Conservation (phyloP, 2,888 invertebrate species). For the Dicyrtomina minuta region DNA sequence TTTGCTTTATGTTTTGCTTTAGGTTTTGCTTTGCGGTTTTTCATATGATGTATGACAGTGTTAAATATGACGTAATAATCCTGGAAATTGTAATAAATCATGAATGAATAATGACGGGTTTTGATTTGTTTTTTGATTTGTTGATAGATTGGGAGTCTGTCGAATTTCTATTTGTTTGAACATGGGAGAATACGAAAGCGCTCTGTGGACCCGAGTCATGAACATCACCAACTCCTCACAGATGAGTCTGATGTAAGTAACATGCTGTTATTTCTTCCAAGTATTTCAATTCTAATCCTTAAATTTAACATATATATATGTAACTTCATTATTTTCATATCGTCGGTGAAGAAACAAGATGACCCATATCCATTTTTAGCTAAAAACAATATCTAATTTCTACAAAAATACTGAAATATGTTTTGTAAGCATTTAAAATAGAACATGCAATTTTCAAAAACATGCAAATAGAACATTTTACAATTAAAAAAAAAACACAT, state of each 20-base stretch:
- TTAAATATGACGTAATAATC: not conserved
- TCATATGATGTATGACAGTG: not conserved
- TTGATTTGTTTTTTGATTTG: slow-evolving; percentile 46
- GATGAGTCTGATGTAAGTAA: slow-evolving; percentile 73
- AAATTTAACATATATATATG: slow-evolving; percentile 4
- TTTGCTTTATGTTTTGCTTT: no score
- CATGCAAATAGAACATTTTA: no score
- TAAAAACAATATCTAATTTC: no score
- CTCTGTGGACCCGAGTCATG: slow-evolving; percentile 73
- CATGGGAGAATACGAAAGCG: slow-evolving; percentile 83
- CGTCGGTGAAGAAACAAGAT: no score
- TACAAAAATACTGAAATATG: no score
- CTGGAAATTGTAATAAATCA: not conserved
- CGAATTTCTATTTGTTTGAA: slow-evolving; percentile 81
- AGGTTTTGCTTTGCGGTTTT: no score
- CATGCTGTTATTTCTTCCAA: not conserved
- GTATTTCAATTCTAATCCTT: slow-evolving; percentile 32
- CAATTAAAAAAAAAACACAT: no score
- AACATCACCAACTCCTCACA: slow-evolving; percentile 74
- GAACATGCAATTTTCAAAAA: no score
- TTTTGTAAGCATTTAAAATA: no score
- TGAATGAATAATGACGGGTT: not conserved
- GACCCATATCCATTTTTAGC: no score
- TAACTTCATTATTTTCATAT: slow-evolving; percentile 4
- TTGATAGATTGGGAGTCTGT: slow-evolving; percentile 86